Evolutionary conservation across 1,140 invertebrate genomes (phyloP), one percentile per base, ranked within the genome.

Genomic region (Eufriesea mexicana): DNA sequence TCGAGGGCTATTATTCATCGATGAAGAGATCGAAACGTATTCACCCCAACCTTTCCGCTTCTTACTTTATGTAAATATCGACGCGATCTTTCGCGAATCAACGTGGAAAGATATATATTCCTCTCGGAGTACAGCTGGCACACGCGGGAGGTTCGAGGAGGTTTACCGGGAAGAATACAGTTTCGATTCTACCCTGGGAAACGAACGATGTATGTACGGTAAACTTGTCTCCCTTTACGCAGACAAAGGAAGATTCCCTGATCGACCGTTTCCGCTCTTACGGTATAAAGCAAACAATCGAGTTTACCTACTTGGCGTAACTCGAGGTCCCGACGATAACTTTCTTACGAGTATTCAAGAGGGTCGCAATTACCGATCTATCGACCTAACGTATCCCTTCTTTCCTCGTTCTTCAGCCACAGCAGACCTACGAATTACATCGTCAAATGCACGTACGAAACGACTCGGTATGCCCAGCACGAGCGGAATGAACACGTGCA

Each of bases 41-140:
- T 54, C 51, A 16, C 20, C 42, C 20, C 20, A 23, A 57, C 28
- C 28, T 2, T 23, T 5, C 20, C 16, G 47, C 8, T 9, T 42
- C 35, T 66, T 23, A 25, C n/a, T 74, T 61, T n/a, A 47, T 61
- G 55, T 23, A 74, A 74, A 74, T 47, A 61, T 7, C 28, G 7
- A 23, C 35, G 35, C 64, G 12, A 72, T 72, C 70, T 72, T 61
- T 74, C 14, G 54, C 55, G 20, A 74, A 74, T 59, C 61, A 35
- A 77, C 20, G 6, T 23, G 18, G 25, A 45, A 74, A 47, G 1
- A 4, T 7, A 20, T 25, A 45, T 74, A 74, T 74, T 61, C 23
- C 55, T 20, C 5, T 5, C 18, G 18, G 23, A 25, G 25, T 74
- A 74, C 35, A 28, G 7, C 25, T 10, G 14, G 25, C 16, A 73